Evolutionary conservation across 1,140 invertebrate genomes (phyloP).

Genomic region (Pseudomyrmex dendroicus): DNA sequence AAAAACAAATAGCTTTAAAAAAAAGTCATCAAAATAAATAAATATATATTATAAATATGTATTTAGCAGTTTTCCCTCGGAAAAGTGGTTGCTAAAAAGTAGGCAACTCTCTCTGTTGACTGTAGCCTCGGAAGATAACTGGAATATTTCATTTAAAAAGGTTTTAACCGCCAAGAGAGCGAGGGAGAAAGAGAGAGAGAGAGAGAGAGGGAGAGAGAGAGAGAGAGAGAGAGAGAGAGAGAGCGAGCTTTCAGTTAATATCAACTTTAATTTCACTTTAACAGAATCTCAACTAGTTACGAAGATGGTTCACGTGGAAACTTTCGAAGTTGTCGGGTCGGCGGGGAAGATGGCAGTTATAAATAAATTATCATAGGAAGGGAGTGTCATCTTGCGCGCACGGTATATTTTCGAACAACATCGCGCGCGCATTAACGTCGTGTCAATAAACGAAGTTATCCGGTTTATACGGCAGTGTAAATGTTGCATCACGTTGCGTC

Average conservation of each 20-base stretch:
- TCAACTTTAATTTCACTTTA: constrained; percentile 30
- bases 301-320: constrained; percentile 6
- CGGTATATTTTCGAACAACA: constrained; percentile 6
- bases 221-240: too few relatives aligned
- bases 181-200: too few relatives aligned
- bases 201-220: too few relatives aligned
- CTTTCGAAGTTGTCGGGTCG: neutral
- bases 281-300: constrained; percentile 27
- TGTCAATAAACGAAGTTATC: neutral
- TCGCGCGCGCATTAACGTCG: neutral
- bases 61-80: neutral
- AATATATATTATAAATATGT: neutral
- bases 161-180: neutral
- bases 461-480: neutral
- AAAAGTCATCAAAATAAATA: neutral
- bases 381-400: neutral
- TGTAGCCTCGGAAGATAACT: neutral
- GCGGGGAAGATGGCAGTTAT: neutral
- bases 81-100: neutral
- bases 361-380: constrained; percentile 32
- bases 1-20: neutral
- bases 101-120: neutral
- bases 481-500: neutral
- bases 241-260: neutral
- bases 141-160: neutral